A percentile compares a stretch with the other conserved stretches of the same genome.
These are phyloP conservation scores for Protophormia terraenovae DNA, from an alignment of 2,888 invertebrate species.

Conservation along the genomic window DNA sequence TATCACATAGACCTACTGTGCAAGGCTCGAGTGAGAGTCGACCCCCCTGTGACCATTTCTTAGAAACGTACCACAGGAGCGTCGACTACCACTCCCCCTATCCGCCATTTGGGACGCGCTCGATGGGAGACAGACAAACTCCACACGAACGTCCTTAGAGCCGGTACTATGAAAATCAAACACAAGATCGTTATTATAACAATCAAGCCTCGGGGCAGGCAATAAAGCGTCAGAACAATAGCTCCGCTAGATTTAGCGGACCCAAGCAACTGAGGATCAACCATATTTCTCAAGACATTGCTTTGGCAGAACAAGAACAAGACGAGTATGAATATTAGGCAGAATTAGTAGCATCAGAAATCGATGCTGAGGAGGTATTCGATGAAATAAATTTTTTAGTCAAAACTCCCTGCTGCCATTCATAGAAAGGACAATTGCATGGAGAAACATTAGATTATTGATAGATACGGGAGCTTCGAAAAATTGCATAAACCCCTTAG, in stretches of 20 bases:
- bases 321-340: no score
- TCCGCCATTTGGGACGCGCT: no score
- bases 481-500: no score
- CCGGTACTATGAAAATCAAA: conserved; percentile 1
- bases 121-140: no score
- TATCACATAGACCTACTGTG: no score
- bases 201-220: conserved; percentile 14
- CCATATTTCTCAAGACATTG: no score
- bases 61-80: no score
- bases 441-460: conserved; percentile 49
- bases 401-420: conserved; percentile 17
- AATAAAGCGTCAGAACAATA: conserved; percentile 31
- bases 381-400: conserved; percentile 59
- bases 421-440: conserved; percentile 48
- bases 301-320: neutral
- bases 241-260: conserved; percentile 36
- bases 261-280: conserved; percentile 60
- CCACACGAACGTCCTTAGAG: neutral
- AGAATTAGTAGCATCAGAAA: no score
- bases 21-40: no score
- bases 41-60: no score
- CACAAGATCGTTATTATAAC: conserved; percentile 4
- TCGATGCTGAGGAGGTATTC: neutral
- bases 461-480: no score
- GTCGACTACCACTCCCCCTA: no score